Percentiles rank a stretch among this genome's conserved stretches.
Conservation (phyloP, 2,888 invertebrate genomes). For the Meliscaeva auricollis region DNA sequence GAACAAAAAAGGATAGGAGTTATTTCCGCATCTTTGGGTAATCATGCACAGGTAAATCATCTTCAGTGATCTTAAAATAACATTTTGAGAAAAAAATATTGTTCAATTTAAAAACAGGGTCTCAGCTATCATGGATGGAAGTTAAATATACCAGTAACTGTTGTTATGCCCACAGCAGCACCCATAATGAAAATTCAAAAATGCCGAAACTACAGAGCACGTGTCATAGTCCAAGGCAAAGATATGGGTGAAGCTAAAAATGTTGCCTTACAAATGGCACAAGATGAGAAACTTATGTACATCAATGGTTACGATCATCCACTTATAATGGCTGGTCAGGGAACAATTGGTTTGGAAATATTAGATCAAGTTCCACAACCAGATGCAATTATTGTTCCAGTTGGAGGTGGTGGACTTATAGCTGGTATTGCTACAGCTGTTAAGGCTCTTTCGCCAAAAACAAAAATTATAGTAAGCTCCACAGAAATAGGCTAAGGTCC, state of each 20-base stretch:
- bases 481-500: background rate
- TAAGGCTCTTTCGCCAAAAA: slow-evolving; percentile 92
- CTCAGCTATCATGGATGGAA: slow-evolving; percentile 91
- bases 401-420: slow-evolving; percentile 95
- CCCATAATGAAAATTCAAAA: slow-evolving; percentile 98
- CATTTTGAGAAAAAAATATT: background rate
- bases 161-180: slow-evolving; percentile 98
- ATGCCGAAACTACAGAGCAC: slow-evolving; percentile 93
- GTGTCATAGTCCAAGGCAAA: slow-evolving; percentile 89
- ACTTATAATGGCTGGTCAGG: slow-evolving; percentile 97
- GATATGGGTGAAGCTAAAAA: slow-evolving; percentile 94
- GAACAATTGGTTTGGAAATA: slow-evolving; percentile 96
- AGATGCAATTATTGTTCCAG: slow-evolving; percentile 95
- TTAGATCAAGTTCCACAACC: slow-evolving; percentile 94
- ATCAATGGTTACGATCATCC: slow-evolving; percentile 98
- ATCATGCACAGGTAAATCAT: slow-evolving; percentile 90
- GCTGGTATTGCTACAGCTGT: slow-evolving; percentile 96
- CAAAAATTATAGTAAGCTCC: slow-evolving; percentile 92
- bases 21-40: slow-evolving; percentile 96
- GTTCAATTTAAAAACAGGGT: slow-evolving; percentile 79
- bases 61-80: background rate
- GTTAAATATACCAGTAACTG: slow-evolving; percentile 89
- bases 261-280: slow-evolving; percentile 90
- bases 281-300: slow-evolving; percentile 90
- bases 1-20: slow-evolving; percentile 91